A percentile compares a stretch with the other conserved stretches of the same genome.
Conservation (phyloP, 1,140 invertebrate genomes). For the Drosophila tani region DNA sequence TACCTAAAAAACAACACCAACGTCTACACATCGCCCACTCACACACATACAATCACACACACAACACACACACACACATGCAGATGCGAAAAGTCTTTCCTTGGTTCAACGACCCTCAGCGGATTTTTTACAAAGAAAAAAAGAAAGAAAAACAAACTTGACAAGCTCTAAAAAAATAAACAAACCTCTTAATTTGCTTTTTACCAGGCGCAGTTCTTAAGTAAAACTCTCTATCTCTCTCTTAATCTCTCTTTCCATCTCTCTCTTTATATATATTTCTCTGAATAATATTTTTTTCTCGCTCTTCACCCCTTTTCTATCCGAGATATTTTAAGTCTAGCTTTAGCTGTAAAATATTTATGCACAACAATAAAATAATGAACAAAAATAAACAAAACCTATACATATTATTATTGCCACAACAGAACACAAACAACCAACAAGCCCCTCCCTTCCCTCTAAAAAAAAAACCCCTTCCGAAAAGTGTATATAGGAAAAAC, state of each 20-base stretch:
- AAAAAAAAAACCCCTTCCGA: no score
- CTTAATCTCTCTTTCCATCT: slow-evolving; percentile 17
- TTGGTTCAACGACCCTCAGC: slow-evolving; percentile 63
- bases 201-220: slow-evolving; percentile 56
- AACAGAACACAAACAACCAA: slow-evolving; percentile 32
- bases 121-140: slow-evolving; percentile 2
- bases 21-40: slow-evolving; percentile 30
- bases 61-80: slow-evolving; percentile 22
- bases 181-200: slow-evolving; percentile 27
- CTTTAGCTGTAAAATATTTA: slow-evolving; percentile 81
- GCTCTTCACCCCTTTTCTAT: slow-evolving; percentile 17
- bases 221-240: slow-evolving; percentile 19
- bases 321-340: slow-evolving; percentile 69
- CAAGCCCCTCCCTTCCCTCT: background rate
- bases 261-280: slow-evolving; percentile 17
- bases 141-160: slow-evolving; percentile 10
- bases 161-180: slow-evolving; percentile 13
- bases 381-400: slow-evolving; percentile 62
- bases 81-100: slow-evolving; percentile 62
- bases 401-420: slow-evolving; percentile 55
- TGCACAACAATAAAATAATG: slow-evolving; percentile 80
- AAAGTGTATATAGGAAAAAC: slow-evolving; percentile 14
- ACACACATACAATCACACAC: slow-evolving; percentile 34
- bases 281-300: slow-evolving; percentile 4
- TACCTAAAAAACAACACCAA: slow-evolving; percentile 44